Percentiles rank a stretch among this genome's conserved stretches.
Conservation (phyloP, 2,113 vertebrate genomes). For the Prunella fulvescens region DNA sequence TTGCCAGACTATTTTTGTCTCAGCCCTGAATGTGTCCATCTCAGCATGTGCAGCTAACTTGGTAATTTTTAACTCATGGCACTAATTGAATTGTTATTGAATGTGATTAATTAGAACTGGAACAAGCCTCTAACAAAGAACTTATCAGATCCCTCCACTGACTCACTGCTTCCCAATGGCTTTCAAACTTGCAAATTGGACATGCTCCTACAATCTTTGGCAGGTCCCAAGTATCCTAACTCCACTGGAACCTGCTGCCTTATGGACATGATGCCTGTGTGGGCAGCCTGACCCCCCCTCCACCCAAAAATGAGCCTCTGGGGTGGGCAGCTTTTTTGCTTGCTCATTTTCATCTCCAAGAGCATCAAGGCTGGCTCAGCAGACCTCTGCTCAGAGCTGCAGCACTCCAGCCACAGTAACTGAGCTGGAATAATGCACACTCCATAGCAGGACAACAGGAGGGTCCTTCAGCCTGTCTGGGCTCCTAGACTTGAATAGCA, state of each 20-base stretch:
- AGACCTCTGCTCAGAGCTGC: background rate
- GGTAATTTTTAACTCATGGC: slow-evolving; percentile 57
- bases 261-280: background rate
- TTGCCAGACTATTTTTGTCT: slow-evolving; percentile 41
- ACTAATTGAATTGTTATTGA: slow-evolving; percentile 55
- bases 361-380: background rate
- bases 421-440: background rate
- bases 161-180: background rate
- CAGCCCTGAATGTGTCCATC: background rate
- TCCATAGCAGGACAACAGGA: background rate
- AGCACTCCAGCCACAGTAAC: background rate
- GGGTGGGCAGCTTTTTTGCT: background rate
- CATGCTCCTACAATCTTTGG: background rate
- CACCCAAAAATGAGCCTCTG: background rate
- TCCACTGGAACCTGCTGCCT: background rate
- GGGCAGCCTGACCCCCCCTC: background rate
- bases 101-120: slow-evolving; percentile 51
- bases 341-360: background rate
- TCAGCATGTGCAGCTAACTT: background rate
- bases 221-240: background rate
- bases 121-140: slow-evolving; percentile 12
- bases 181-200: background rate
- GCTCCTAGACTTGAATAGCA: background rate
- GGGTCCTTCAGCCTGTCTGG: background rate
- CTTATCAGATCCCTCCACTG: slow-evolving; percentile 24